phyloP scores from a whole-genome alignment of 1,140 invertebrate species.

The Teleogryllus occipitalis region DNA sequence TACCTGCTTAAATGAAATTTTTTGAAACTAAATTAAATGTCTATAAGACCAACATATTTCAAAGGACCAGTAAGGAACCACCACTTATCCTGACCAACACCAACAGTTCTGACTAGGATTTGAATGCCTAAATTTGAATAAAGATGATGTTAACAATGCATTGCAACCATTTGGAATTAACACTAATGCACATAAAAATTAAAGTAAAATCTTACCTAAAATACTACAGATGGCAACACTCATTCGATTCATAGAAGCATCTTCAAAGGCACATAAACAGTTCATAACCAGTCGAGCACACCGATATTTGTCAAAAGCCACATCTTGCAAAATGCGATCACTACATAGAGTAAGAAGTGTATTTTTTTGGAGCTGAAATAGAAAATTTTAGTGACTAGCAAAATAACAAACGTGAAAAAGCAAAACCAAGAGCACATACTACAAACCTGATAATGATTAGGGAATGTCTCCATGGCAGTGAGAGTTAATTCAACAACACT shows the following conservation, averaged over 20 bases:
- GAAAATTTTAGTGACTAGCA: neutral
- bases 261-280: conserved; percentile 62
- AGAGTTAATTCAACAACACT: conserved; percentile 61
- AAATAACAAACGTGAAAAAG: conserved; percentile 7
- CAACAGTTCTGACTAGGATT: neutral
- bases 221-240: conserved; percentile 77
- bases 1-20: too few species aligned
- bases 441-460: conserved; percentile 49
- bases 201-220: conserved; percentile 36
- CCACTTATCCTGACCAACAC: too few species aligned
- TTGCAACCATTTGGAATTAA: neutral
- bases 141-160: neutral
- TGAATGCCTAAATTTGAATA: neutral
- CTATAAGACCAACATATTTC: too few species aligned
- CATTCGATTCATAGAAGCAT: conserved; percentile 69
- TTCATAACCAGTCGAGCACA: conserved; percentile 70
- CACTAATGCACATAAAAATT: conserved; percentile 20
- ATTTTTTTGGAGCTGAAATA: conserved; percentile 63
- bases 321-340: conserved; percentile 67
- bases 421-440: neutral
- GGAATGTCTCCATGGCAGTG: conserved; percentile 63
- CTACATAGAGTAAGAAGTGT: conserved; percentile 67
- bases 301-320: conserved; percentile 63
- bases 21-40: too few species aligned
- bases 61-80: too few species aligned